Base-by-base conservation (phyloP, 92 coral and sea anemone genomes). In the Chrysogorgia sp. region DNA sequence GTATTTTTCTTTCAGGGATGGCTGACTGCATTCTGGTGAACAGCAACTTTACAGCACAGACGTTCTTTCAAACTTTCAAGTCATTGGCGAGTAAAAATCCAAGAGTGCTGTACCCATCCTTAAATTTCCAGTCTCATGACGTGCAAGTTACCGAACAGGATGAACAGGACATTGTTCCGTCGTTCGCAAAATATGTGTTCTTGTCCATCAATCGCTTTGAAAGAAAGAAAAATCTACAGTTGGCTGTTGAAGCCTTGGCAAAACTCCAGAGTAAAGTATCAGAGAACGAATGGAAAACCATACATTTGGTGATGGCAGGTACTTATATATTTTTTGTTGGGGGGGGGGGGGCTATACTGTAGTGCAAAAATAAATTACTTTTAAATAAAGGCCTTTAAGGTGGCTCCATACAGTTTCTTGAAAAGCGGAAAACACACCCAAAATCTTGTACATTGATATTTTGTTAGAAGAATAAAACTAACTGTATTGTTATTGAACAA, bases 281-380 rank as follows among this genome's bases (percentile, higher is more conserved):
- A 56, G 80, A 71, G 8, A 58, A 64, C 32, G 92, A 91, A 58
- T 96, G 97, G 97, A 89, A 85, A 60, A 85, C 63, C 30, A 70
- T 90, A 26, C 92, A 89, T 81, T 84, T 96, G 26, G 77, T 96
- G 57, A 87, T 96, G 90, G 97, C 99, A 84, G 99, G 99, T 96
- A 72, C 10, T 25, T 7, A 34, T 43, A 17, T 43, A 8, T 9
- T 43, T 43, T 17, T 43, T 43, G 50, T 17, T 17, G 17, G 9
- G 50, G 50, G n/a, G n/a, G n/a, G n/a, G n/a, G n/a, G n/a, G n/a
- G n/a, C n/a, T n/a, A n/a, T n/a, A n/a, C n/a, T n/a, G n/a, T n/a
- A n/a, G n/a, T n/a, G n/a, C n/a, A n/a, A n/a, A n/a, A n/a, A n/a
- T n/a, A n/a, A n/a, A n/a, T n/a, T n/a, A n/a, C n/a, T n/a, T n/a